phyloP scores from a whole-genome alignment of 2,888 invertebrate genomes.

The Lydus trimaculatus region DNA sequence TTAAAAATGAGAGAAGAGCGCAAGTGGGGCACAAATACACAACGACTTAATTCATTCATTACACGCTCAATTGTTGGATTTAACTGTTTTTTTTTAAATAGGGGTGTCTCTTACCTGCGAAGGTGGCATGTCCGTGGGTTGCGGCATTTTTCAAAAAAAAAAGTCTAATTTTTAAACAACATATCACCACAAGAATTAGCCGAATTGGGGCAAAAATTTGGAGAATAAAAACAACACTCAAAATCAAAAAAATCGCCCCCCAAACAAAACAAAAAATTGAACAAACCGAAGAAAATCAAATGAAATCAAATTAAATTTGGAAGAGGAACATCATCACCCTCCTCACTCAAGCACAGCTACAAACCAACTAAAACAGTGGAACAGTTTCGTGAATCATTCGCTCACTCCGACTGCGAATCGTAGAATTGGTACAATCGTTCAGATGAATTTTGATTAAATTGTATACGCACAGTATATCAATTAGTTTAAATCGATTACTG shows the following conservation, averaged over 20 bases:
- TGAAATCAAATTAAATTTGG: constrained; percentile 18
- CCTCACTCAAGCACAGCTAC: constrained; percentile 28
- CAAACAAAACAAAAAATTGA: constrained; percentile 11
- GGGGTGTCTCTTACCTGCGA: constrained; percentile 24
- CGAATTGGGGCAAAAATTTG: too few species aligned
- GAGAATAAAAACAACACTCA: background rate
- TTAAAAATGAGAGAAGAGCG: background rate
- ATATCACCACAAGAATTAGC: too few species aligned
- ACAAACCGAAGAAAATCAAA: background rate
- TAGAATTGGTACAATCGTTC: constrained; percentile 20
- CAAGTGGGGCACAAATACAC: background rate
- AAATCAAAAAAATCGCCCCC: constrained; percentile 10
- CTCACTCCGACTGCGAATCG: constrained; percentile 25
- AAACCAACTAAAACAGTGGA: constrained; percentile 28
- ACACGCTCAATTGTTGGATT: background rate
- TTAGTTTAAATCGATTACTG: background rate
- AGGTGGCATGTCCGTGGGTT: constrained; percentile 33
- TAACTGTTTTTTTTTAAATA: background rate
- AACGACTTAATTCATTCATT: background rate
- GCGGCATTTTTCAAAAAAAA: constrained; percentile 20
- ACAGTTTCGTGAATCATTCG: constrained; percentile 33
- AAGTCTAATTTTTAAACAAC: background rate
- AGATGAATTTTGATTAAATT: background rate
- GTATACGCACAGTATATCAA: background rate
- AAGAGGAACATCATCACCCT: constrained; percentile 26